Evolutionary conservation across 2,113 vertebrate species (phyloP).

Genomic region (Platichthys flesus): DNA sequence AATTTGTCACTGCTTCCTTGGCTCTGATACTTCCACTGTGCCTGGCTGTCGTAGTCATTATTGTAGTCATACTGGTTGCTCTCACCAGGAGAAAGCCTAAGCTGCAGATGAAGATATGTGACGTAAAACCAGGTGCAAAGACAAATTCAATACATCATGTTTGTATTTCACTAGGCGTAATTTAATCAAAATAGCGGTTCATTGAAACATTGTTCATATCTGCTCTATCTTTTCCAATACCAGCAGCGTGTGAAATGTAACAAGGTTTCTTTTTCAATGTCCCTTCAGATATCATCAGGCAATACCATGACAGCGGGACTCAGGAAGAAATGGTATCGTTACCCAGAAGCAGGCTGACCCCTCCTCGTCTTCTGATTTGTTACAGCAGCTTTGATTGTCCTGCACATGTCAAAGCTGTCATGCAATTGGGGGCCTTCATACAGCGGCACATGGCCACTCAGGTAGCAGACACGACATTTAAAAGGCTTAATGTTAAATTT

Average conservation of each 20-base stretch:
- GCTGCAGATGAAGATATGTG: slow-evolving; percentile 23
- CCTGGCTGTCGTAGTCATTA: slow-evolving; percentile 30
- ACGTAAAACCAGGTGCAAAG: slow-evolving; percentile 66
- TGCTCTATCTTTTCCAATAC: too few species aligned
- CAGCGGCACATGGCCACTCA: slow-evolving; percentile 82
- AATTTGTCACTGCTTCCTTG: slow-evolving; percentile 11
- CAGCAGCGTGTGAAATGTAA: neutral
- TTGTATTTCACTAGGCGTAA: neutral
- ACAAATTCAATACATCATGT: neutral
- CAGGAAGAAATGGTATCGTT: slow-evolving; percentile 52
- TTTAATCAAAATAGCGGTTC: too few species aligned
- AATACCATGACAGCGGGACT: slow-evolving; percentile 49
- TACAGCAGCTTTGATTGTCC: slow-evolving; percentile 81
- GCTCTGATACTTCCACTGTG: slow-evolving; percentile 58
- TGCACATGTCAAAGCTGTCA: slow-evolving; percentile 75
- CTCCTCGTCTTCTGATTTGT: slow-evolving; percentile 82
- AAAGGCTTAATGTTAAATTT: neutral
- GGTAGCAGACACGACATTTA: slow-evolving; percentile 55
- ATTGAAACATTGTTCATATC: neutral
- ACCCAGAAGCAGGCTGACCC: slow-evolving; percentile 24
- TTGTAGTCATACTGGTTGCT: slow-evolving; percentile 45
- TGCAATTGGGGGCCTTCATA: slow-evolving; percentile 81
- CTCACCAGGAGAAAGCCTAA: slow-evolving; percentile 44
- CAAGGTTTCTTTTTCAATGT: neutral
- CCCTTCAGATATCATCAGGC: slow-evolving; percentile 59